Base-by-base conservation (phyloP, 1,140 invertebrate genomes). In the Drosophila tristis region DNA sequence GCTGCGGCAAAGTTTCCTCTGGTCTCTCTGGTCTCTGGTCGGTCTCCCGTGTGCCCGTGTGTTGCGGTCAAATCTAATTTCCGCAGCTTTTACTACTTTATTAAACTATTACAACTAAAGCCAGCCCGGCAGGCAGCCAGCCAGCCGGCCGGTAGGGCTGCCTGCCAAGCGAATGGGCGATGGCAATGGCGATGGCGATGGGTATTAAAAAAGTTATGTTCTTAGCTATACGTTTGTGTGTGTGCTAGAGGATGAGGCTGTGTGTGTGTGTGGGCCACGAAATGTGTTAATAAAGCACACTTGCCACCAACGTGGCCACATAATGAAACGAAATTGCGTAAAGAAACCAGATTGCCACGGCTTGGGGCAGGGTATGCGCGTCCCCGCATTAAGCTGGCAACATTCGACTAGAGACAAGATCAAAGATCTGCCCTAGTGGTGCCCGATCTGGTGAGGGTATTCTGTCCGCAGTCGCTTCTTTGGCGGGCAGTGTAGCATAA, bases 231-330 rank as follows among this genome's bases (percentile, higher is more conserved):
- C 51, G 25, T 65, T 23, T 45, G 51, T 50, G 51, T 50, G 51
- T 50, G 45, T 29, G 23, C 15, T n/a, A 11, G 25, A 4, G 39
- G 50, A 13, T 9, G 23, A 26, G 25, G 16, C 29, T 31, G 29
- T 29, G 8, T 50, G 4, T 50, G 56, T 44, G 63, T 42, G 45
- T 50, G 70, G 59, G 35, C 61, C 72, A 66, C 66, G 55, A 80
- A 89, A 89, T 89, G 87, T 90, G 87, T 90, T 90, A 90, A 90
- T 90, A 90, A 90, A 90, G 87, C 82, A 90, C 87, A 90, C 87
- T 90, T 87, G 85, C 85, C 65, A 75, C 80, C 84, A 55, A 74
- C 85, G 82, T 87, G 82, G 74, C 81, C 81, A 90, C 80, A 87
- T 86, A 86, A 86, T 86, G 81, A 86, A 86, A 86, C 75, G 66